Percentiles rank a stretch among this genome's conserved stretches.
These are phyloP conservation scores for Frankliniella intonsa DNA, from an alignment of 2,888 invertebrate genomes.

Conservation along the genomic window DNA sequence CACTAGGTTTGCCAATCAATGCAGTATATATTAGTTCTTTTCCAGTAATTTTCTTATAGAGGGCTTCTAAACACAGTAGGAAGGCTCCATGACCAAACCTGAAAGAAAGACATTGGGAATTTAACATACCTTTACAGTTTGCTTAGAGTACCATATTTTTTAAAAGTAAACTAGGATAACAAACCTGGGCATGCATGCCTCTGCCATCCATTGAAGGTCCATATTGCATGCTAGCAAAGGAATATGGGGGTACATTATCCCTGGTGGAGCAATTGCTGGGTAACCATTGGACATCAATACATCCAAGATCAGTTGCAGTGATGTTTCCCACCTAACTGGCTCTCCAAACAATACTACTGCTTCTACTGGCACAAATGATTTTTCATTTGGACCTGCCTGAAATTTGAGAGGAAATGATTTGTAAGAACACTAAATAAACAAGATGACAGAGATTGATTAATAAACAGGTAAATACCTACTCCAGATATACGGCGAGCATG, in stretches of 20 bases:
- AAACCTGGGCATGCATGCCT: conserved; percentile 59
- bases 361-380: conserved; percentile 53
- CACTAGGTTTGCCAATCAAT: conserved; percentile 61
- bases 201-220: conserved; percentile 63
- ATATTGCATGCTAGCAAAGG: conserved; percentile 64
- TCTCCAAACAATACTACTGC: conserved; percentile 62
- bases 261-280: conserved; percentile 46
- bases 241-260: conserved; percentile 56
- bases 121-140: neutral
- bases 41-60: conserved; percentile 60
- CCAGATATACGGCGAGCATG: conserved; percentile 40
- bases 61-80: conserved; percentile 56
- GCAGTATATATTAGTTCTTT: conserved; percentile 57
- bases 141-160: neutral
- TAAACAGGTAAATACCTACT: conserved; percentile 32
- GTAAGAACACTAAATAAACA: neutral
- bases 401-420: conserved; percentile 38
- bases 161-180: neutral
- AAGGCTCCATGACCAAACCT: conserved; percentile 63
- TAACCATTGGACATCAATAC: conserved; percentile 57
- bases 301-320: conserved; percentile 59
- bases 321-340: conserved; percentile 61
- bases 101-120: conserved; percentile 34
- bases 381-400: conserved; percentile 49
- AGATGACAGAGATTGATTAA: neutral